These are phyloP conservation scores for Crocuta crocuta DNA, from an alignment of 2,113 vertebrate genomes.

Conservation along the genomic window DNA sequence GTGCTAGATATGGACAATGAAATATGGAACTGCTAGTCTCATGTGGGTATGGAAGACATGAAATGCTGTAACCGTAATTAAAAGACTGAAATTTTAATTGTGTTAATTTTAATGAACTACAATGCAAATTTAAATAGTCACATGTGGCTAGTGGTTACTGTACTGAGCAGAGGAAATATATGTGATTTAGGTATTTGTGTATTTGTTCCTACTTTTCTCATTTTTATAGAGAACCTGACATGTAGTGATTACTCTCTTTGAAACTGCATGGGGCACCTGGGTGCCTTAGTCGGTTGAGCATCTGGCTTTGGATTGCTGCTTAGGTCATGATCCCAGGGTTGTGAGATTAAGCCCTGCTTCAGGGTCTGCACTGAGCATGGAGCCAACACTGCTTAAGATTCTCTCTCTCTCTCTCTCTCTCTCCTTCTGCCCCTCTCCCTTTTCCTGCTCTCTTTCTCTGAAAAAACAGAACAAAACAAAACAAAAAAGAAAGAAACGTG, in stretches of 20 bases:
- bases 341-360: too few relatives aligned
- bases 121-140: neutral
- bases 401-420: too few relatives aligned
- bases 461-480: too few relatives aligned
- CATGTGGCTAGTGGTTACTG: neutral
- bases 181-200: neutral
- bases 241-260: neutral
- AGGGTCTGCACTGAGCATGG: too few relatives aligned
- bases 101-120: neutral
- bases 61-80: neutral
- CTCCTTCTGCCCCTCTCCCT: too few relatives aligned
- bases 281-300: too few relatives aligned
- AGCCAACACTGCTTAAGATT: too few relatives aligned
- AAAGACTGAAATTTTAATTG: neutral
- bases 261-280: neutral
- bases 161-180: neutral
- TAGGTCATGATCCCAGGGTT: too few relatives aligned
- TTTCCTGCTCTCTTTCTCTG: too few relatives aligned
- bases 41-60: neutral
- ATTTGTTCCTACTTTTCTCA: neutral
- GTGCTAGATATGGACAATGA: accelerated
- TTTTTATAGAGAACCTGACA: neutral
- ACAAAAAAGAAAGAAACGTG: neutral
- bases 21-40: neutral
- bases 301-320: too few relatives aligned